Base-by-base conservation (phyloP, 2,797 vertebrate species). In the Parotocinclus haroldoi region DNA sequence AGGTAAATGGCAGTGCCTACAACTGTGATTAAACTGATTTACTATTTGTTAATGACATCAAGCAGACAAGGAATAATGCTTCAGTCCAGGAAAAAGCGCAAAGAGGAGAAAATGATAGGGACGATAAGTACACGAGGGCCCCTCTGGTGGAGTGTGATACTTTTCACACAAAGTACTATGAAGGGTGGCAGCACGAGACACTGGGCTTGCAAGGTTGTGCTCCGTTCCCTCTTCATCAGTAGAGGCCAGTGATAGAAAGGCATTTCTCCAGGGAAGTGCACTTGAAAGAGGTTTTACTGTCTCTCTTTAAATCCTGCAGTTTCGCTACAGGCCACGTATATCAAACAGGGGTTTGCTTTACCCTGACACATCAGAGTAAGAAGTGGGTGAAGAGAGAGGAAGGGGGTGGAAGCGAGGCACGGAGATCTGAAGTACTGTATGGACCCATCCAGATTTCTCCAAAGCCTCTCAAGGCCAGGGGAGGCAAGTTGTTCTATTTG, bases 231-330 rank as follows among this genome's bases (percentile, higher is more conserved):
- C 76, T 78, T 66, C 61, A 63, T 37, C 63, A 58, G 52, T 60
- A 71, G 68, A 81, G 63, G 63, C 55, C 56, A 53, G 68, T 78
- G 73, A 84, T 64, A 71, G 70, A 64, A 53, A 8, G 56, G 63
- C 58, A 73, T 77, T 79, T 83, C 78, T 80, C 68, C 67, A 19
- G 68, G 66, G 68, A 76, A 81, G 74, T 76, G 63, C 69, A 76
- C 78, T 78, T 79, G 55, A 82, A 76, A 79, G 70, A 73, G 63
- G 38, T 80, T 74, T 76, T 52, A 79, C 71, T 68, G 75, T 72
- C 49, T 52, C 27, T 67, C 52, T 66, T 73, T 82, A 78, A 82
- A 82, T 74, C 70, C 63, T 52, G 58, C 58, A 77, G 60, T 72
- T 76, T 45, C 63, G 42, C 73, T 49, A 59, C 17, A 27, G 61